These are phyloP conservation scores for Drosophila sp. DNA, from an alignment of 1,140 invertebrate genomes.

Conservation along the genomic window DNA sequence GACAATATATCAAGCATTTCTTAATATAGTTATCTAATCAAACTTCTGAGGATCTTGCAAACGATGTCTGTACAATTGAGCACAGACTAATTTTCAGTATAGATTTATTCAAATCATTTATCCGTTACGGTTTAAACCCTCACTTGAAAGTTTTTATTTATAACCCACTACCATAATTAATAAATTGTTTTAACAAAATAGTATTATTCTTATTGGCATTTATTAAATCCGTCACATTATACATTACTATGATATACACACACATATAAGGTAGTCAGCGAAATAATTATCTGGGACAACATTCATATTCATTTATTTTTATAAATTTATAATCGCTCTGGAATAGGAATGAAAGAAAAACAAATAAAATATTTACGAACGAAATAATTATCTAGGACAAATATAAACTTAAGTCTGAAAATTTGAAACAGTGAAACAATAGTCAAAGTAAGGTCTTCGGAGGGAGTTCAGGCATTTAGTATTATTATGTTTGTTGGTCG, in stretches of 20 bases:
- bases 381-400: constrained; percentile 3
- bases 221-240: constrained; percentile 46
- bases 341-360: not conserved
- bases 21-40: too few relatives aligned
- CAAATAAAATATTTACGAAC: not conserved
- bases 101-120: too few relatives aligned
- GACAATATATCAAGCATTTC: too few relatives aligned
- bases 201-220: constrained; percentile 39
- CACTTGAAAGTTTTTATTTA: too few relatives aligned
- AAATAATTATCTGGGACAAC: constrained; percentile 12
- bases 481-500: too few relatives aligned
- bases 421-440: not conserved
- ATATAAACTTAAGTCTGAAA: not conserved
- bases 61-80: too few relatives aligned
- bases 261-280: constrained; percentile 5
- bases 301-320: not conserved
- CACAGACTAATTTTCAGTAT: too few relatives aligned
- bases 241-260: constrained; percentile 29
- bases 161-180: not conserved
- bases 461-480: too few relatives aligned
- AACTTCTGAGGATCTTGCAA: too few relatives aligned
- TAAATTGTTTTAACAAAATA: not conserved
- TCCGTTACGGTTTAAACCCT: too few relatives aligned
- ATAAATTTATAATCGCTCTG: not conserved
- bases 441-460: too few relatives aligned